Evolutionary conservation across 53 echinoderm and acorn worm species (phyloP), one percentile per base, ranked within the genome.

Genomic region (Echinometra lucunter): DNA sequence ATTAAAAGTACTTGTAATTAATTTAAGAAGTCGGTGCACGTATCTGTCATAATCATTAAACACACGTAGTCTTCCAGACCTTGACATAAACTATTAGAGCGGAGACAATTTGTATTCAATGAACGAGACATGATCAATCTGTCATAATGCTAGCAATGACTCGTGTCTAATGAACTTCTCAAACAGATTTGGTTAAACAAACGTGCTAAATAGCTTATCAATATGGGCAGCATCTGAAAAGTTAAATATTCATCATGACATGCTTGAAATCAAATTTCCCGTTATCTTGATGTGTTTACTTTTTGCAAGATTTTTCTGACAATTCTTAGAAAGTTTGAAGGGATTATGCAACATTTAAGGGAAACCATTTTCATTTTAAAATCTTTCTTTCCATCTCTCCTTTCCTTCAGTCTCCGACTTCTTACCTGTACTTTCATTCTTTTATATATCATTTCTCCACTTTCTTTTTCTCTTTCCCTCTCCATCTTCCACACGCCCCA

Each of bases 41-140:
- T 42, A 42, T 78, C 23, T 75, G 28, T 75, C 19, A 75, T 40
- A 42, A n/a, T 40, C 78, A 15, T 78, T 70, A 32, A 32, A 35
- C 72, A 72, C 32, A 72, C 35, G 72, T 72, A 12, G 28, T 32
- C 15, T 34, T 35, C 53, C 12, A 18, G 78, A 19, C 78, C 78
- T 78, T 78, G 40, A 7, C 6, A 38, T n/a, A 78, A 78, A n/a
- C 81, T 35, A 85, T 85, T 3, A 85, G 85, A 85, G 85, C 85
- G 30, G n/a, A 45, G 47, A 45, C 49, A 85, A 85, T 47, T 85
- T 49, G 49, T 47, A 85, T 85, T 85, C 47, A 45, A 85, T 45
- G 8, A 49, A 28, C 6, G 11, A 49, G 12, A 49, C 45, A 49
- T 28, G 2, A 85, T 85, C 37, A 85, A 85, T 47, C 3, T 85